Percentiles rank a stretch among this genome's conserved stretches.
Conservation (phyloP, 2,797 vertebrate species). For the Fistularia tabacaria region DNA sequence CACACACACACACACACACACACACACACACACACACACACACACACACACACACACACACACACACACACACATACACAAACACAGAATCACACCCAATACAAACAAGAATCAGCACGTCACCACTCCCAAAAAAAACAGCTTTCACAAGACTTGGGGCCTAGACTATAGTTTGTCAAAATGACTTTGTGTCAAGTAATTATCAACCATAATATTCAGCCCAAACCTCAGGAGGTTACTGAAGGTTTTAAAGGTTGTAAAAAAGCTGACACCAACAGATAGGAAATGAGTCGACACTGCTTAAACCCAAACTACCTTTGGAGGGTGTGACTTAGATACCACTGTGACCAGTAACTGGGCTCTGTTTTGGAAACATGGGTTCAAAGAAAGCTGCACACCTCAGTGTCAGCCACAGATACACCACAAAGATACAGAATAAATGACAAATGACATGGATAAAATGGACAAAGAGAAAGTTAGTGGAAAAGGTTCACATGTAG, state of each 20-base stretch:
- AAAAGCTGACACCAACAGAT: slow-evolving; percentile 21
- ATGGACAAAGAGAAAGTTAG: too few relatives aligned
- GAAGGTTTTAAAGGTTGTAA: slow-evolving; percentile 37
- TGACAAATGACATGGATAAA: slow-evolving; percentile 12
- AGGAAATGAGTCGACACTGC: slow-evolving; percentile 11
- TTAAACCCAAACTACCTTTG: slow-evolving; percentile 1
- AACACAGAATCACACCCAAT: slow-evolving; percentile 1
- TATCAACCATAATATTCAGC: slow-evolving; percentile 40
- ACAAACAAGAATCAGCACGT: slow-evolving; percentile 40
- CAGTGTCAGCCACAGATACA: slow-evolving; percentile 16
- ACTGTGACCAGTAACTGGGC: slow-evolving; percentile 10
- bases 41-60: slow-evolving; percentile 5
- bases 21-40: slow-evolving; percentile 14
- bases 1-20: slow-evolving; percentile 22
- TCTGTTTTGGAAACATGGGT: slow-evolving; percentile 55
- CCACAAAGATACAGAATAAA: not conserved
- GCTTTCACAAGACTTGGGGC: slow-evolving; percentile 25
- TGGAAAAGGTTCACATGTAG: too few relatives aligned
- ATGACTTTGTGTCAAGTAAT: slow-evolving; percentile 45
- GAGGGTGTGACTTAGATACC: slow-evolving; percentile 17
- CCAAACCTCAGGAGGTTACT: slow-evolving; percentile 44
- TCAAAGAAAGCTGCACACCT: slow-evolving; percentile 32
- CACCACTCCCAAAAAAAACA: slow-evolving; percentile 32
- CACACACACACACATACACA: not conserved
- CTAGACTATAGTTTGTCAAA: slow-evolving; percentile 33